These are phyloP conservation scores for Drosophila meridionalis DNA, from an alignment of 2,888 invertebrate species.

Conservation along the genomic window DNA sequence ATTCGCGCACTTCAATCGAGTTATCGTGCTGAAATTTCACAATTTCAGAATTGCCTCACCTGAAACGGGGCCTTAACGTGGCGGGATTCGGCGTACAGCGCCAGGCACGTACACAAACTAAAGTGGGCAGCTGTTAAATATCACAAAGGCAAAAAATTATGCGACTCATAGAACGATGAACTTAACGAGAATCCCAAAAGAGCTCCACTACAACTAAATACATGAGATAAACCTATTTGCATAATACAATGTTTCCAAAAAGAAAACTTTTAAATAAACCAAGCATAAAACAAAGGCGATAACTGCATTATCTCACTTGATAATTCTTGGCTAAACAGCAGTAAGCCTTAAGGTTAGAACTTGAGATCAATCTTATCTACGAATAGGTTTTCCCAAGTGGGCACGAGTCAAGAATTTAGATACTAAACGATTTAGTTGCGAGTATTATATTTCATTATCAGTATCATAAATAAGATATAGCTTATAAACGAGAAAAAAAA, in stretches of 20 bases:
- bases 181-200: slow-evolving; percentile 2
- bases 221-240: slow-evolving; percentile 6
- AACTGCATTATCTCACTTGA: neutral
- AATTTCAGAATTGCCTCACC: slow-evolving; percentile 48
- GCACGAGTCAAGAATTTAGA: neutral
- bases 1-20: slow-evolving; percentile 57
- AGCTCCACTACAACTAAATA: neutral
- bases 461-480: neutral
- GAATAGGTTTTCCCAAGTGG: neutral
- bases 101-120: slow-evolving; percentile 56
- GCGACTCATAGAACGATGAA: slow-evolving; percentile 20
- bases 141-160: slow-evolving; percentile 24
- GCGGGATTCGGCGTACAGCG: slow-evolving; percentile 33
- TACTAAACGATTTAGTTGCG: neutral
- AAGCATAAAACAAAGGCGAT: neutral
- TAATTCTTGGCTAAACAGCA: slow-evolving; percentile 1
- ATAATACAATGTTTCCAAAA: neutral
- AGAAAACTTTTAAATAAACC: neutral
- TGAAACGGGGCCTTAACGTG: slow-evolving; percentile 49
- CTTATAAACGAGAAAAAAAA: neutral
- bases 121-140: slow-evolving; percentile 11
- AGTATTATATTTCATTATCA: neutral
- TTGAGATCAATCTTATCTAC: slow-evolving; percentile 7
- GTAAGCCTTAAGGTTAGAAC: neutral
- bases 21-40: slow-evolving; percentile 77